A percentile compares a stretch with the other conserved stretches of the same genome.
Evolutionary conservation across 2,888 invertebrate genomes (phyloP).

Genomic region (Cepaea hortensis): DNA sequence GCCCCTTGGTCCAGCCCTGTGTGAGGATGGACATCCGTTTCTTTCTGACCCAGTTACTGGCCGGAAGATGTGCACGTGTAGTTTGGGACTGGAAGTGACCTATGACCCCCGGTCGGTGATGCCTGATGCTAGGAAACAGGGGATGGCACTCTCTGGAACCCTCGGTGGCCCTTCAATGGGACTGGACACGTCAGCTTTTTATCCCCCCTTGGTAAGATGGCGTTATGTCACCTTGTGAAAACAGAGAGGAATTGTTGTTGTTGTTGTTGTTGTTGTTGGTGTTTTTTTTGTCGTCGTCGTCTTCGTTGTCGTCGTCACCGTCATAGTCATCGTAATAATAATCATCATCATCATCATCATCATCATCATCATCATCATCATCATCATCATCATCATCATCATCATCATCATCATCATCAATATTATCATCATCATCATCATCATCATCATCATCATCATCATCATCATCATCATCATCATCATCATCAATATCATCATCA

Average conservation of each 20-base stretch:
- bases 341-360: too few species aligned
- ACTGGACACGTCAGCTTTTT: constrained; percentile 44
- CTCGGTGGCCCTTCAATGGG: background rate
- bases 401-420: background rate
- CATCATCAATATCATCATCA: constrained; percentile 1
- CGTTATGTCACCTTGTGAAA: background rate
- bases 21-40: constrained; percentile 48
- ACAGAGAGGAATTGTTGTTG: background rate
- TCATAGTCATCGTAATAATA: too few species aligned
- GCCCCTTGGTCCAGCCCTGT: constrained; percentile 27
- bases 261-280: too few species aligned
- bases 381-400: background rate
- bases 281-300: too few species aligned
- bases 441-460: constrained; percentile 9
- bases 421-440: constrained; percentile 15
- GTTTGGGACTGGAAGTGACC: constrained; percentile 29
- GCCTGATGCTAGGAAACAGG: constrained; percentile 30
- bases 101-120: constrained; percentile 1
- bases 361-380: too few species aligned
- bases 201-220: constrained; percentile 45
- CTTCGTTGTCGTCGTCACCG: too few species aligned
- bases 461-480: constrained; percentile 10
- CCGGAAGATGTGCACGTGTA: constrained; percentile 39
- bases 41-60: constrained; percentile 41
- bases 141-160: constrained; percentile 16